A percentile compares a stretch with the other conserved stretches of the same genome.
phyloP scores from a whole-genome alignment of 2,888 invertebrate genomes.

The Eudasyphora cyanicolor region DNA sequence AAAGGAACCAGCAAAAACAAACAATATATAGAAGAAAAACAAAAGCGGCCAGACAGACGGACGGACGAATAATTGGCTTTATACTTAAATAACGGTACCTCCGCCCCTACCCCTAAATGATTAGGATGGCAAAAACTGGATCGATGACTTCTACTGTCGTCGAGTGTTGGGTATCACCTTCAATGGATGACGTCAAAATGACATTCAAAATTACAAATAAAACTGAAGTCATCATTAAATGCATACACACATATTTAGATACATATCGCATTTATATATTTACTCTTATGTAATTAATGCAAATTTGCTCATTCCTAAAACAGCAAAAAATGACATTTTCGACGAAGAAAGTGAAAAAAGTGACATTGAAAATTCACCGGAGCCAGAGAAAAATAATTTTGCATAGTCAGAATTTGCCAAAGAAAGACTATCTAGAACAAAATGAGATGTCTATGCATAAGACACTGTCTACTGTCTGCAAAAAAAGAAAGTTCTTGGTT shows the following conservation, averaged over 20 bases:
- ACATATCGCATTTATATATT: not conserved
- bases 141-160: not conserved
- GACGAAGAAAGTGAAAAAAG: slow-evolving; percentile 8
- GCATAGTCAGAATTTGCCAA: not conserved
- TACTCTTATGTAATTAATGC: not conserved
- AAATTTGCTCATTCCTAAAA: not conserved
- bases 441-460: not conserved
- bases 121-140: too few relatives aligned
- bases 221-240: not conserved
- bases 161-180: not conserved
- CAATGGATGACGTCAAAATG: slow-evolving; percentile 28
- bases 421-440: not conserved
- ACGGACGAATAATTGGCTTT: not conserved
- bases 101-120: too few relatives aligned
- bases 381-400: not conserved
- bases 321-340: not conserved
- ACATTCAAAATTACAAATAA: slow-evolving; percentile 7
- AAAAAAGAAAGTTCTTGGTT: slow-evolving; percentile 14
- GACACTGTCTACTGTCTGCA: not conserved
- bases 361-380: slow-evolving; percentile 22
- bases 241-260: not conserved
- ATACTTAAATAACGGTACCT: not conserved
- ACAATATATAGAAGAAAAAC: slow-evolving; percentile 28
- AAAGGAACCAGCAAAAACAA: slow-evolving; percentile 34
- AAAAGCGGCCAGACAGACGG: not conserved